Conservation (phyloP, 1,140 invertebrate genomes). For the Xylocopa sonorina region DNA sequence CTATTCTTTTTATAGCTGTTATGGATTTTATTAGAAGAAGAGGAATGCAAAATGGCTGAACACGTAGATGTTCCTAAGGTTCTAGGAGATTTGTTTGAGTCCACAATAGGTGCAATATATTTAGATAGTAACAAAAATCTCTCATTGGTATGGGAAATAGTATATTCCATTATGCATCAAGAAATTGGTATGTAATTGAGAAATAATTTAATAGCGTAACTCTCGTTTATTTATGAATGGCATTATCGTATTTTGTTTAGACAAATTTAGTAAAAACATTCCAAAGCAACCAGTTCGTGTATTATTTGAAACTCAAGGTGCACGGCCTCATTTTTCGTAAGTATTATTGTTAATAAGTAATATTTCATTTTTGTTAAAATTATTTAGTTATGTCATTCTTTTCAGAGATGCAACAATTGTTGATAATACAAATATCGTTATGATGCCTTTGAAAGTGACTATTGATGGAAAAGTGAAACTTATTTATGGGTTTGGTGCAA, state of each 20-base stretch:
- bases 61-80: slow-evolving; percentile 96
- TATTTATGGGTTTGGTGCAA: slow-evolving; percentile 87
- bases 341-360: slow-evolving; percentile 58
- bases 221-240: neutral
- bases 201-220: slow-evolving; percentile 4
- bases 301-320: slow-evolving; percentile 88
- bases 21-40: slow-evolving; percentile 86
- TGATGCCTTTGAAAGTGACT: slow-evolving; percentile 85
- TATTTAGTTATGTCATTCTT: slow-evolving; percentile 51
- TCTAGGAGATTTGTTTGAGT: slow-evolving; percentile 97
- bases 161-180: slow-evolving; percentile 87
- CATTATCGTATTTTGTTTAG: slow-evolving; percentile 71
- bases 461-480: slow-evolving; percentile 82
- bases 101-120: slow-evolving; percentile 93
- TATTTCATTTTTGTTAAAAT: slow-evolving; percentile 22
- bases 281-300: slow-evolving; percentile 95
- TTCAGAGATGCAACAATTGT: slow-evolving; percentile 72
- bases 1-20: slow-evolving; percentile 58
- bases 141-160: slow-evolving; percentile 91
- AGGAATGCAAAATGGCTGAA: slow-evolving; percentile 85
- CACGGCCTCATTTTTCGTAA: slow-evolving; percentile 84
- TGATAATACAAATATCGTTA: slow-evolving; percentile 78
- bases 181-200: slow-evolving; percentile 84
- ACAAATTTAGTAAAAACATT: slow-evolving; percentile 89
- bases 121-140: slow-evolving; percentile 92